Base-by-base conservation (phyloP, 2,113 vertebrate species). In the Dicentrarchus labrax region DNA sequence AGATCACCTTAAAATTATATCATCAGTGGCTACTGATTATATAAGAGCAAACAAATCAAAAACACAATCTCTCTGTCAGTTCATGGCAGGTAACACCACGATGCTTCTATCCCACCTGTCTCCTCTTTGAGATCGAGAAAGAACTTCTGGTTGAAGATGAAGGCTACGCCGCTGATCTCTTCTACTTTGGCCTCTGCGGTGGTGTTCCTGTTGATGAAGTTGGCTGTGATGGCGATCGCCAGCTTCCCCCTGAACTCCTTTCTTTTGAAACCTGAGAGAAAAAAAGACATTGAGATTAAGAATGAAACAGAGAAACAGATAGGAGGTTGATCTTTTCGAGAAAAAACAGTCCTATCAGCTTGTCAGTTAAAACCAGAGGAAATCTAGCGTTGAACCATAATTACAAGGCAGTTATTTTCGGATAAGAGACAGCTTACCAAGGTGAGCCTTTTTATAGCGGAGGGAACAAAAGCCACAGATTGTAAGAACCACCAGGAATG, bases 121-220 rank as follows among this genome's bases (percentile, higher is more conserved):
- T 98, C 97, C 83, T 99, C 97, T 93, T 96, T 99, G 76, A 99
- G 96, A 88, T 99, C 98, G 77, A 97, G 97, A 84, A 99, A 99
- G 93, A 99, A 99, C 91, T 99, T 99, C 94, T 99, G 98, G 90
- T 99, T 99, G 94, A 99, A 99, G 94, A 99, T 99, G 89, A 99
- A 99, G 90, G 98, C 98, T 85, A 99, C 98, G 0, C 98, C 98
- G 8, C 98, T 99, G 70, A 99, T 99, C 95, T 99, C 98, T 84
- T 99, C 98, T 71, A 99, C 98, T 91, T 97, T 98, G 68, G 97
- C 98, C 90, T 99, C 98, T 0, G 98, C 98, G 0, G 98, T 98
- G 24, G 98, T 99, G 92, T 99, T 99, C 91, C 97, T 96, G 94
- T 99, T 99, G 86, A 99, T 96, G 86, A 99, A 99, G 95, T 99